phyloP scores from a whole-genome alignment of 2,888 invertebrate species.

The Suillia variegata region DNA sequence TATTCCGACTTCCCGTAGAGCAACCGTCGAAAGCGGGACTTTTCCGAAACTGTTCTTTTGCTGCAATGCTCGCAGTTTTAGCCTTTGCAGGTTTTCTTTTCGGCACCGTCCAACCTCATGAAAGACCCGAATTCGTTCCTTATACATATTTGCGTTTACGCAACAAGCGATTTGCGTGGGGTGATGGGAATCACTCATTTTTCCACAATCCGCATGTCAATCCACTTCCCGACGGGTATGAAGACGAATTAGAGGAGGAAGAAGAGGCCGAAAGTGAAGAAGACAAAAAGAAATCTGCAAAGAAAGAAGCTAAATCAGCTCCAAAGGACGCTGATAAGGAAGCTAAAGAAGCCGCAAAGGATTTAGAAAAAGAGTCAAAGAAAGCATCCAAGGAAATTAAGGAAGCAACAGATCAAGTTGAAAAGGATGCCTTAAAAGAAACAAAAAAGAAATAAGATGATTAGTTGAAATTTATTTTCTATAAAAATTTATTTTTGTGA shows the following conservation, averaged over 20 bases:
- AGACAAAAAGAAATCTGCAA: neutral
- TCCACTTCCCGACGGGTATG: constrained; percentile 41
- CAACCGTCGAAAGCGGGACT: constrained; percentile 1
- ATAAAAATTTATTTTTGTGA: constrained; percentile 10
- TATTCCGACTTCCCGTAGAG: no score
- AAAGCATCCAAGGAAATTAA: no score
- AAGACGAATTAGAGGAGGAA: constrained; percentile 36
- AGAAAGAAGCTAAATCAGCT: no score
- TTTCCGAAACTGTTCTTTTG: constrained; percentile 17
- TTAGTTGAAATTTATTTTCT: constrained; percentile 12
- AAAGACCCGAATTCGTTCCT: constrained; percentile 31
- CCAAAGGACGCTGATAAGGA: no score
- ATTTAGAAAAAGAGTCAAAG: constrained; percentile 15
- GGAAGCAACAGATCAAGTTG: no score
- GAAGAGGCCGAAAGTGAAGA: constrained; percentile 18
- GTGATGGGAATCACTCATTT: constrained; percentile 28
- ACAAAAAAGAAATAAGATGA: constrained; percentile 16
- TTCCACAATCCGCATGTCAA: constrained; percentile 38
- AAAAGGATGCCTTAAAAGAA: no score
- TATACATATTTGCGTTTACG: constrained; percentile 36
- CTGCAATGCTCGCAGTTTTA: constrained; percentile 19
- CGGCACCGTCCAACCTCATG: neutral
- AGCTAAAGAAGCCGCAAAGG: constrained; percentile 16
- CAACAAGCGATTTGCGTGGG: constrained; percentile 31
- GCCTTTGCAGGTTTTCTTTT: constrained; percentile 22